Evolutionary conservation across 2,113 vertebrate species (phyloP).

Genomic region (Vulpes lagopus): DNA sequence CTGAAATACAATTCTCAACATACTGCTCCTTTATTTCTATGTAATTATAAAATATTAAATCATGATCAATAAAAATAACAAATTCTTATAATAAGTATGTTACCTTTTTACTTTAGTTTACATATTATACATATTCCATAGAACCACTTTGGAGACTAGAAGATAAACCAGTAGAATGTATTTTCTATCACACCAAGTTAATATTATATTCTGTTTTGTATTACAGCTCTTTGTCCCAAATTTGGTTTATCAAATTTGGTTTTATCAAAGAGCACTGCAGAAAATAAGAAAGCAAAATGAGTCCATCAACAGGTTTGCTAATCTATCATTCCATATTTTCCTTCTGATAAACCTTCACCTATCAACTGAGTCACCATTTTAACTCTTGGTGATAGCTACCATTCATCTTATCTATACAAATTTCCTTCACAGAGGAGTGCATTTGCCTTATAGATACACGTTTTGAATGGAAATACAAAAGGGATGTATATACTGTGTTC

Average conservation of each 20-base stretch:
- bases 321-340: constrained; percentile 88
- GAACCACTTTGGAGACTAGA: background rate
- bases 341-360: constrained; percentile 86
- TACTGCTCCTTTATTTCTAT: background rate
- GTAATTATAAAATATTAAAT: background rate
- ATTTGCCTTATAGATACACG: constrained; percentile 72
- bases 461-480: constrained; percentile 72
- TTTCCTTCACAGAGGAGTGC: constrained; percentile 83
- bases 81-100: background rate
- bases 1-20: constrained; percentile 9
- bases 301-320: constrained; percentile 73
- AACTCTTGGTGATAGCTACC: constrained; percentile 79
- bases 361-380: constrained; percentile 82
- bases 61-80: background rate
- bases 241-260: constrained; percentile 42
- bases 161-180: background rate
- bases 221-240: constrained; percentile 42
- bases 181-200: constrained; percentile 16
- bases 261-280: constrained; percentile 74
- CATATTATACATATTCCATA: background rate
- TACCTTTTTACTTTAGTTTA: background rate
- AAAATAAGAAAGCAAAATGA: constrained; percentile 77
- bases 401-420: constrained; percentile 84
- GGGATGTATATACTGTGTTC: constrained; percentile 39
- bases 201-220: background rate